These are phyloP conservation scores for Tamandua tetradactyla DNA, from an alignment of 2,797 vertebrate genomes.

Conservation along the genomic window DNA sequence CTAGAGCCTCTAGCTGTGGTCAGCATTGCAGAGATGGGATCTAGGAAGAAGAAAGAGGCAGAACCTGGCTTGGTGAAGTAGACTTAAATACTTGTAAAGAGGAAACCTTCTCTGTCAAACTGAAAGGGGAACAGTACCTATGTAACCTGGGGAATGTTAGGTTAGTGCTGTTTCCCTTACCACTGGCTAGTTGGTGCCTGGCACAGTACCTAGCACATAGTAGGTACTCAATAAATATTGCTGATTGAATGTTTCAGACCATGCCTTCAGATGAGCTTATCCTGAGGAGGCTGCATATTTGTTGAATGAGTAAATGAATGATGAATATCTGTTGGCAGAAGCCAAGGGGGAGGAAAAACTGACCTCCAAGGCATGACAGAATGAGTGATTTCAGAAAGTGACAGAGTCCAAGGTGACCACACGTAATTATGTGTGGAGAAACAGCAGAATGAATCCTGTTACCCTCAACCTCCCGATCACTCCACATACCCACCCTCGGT, in stretches of 20 bases:
- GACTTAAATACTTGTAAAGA: background rate
- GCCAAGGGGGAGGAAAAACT: background rate
- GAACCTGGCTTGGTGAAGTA: background rate
- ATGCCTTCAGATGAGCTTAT: background rate
- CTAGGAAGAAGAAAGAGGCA: background rate
- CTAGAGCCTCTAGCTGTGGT: background rate
- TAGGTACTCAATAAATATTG: background rate
- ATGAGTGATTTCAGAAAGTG: constrained; percentile 1
- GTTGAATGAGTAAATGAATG: constrained; percentile 41
- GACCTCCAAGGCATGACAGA: background rate
- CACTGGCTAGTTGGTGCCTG: background rate
- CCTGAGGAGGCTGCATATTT: background rate
- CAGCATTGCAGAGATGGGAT: background rate
- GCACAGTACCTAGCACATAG: background rate
- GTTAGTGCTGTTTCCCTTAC: constrained; percentile 7
- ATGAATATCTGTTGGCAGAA: background rate
- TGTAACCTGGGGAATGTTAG: background rate
- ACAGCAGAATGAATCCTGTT: background rate
- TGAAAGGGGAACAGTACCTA: background rate
- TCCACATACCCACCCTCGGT: background rate
- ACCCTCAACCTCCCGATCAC: background rate
- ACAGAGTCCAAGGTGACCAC: background rate
- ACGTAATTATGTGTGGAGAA: background rate
- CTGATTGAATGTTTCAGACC: background rate
- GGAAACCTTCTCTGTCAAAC: background rate